Base-by-base conservation (phyloP, 2,797 vertebrate genomes). In the Oreonectes daqikongensis region DNA sequence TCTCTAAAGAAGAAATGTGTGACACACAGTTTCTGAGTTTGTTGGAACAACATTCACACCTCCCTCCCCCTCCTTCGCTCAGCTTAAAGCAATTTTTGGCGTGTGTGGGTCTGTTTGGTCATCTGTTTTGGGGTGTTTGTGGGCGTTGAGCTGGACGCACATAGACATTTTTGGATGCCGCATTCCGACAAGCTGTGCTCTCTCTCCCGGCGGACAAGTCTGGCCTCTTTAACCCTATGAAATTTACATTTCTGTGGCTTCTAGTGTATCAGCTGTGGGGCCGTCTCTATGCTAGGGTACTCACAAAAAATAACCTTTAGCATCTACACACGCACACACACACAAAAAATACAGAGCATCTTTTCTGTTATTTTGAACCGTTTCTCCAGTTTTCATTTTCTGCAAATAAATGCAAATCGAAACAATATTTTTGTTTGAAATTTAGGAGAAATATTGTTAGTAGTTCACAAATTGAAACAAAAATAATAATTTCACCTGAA, bases 61-160 rank as follows among this genome's bases (percentile, higher is more conserved):
- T 35, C 53, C 5, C 53, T n/a, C 50, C 14, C 14, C 6, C 30
- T 15, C 4, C 53, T 57, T 50, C 26, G 1, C 53, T 48, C 81
- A 80, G 70, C 81, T 78, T 78, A 71, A 75, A 80, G 71, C 55
- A 53, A 71, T 80, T 80, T 77, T 71, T 61, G 68, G 53, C 50
- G 4, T 42, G 15, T 2, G 35, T 6, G 50, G 22, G 30, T 75
- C 60, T 60, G 42, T 72, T 24, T 69, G 53, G 38, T 79, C 63
- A 67, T 78, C 60, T 69, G 64, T 44, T 71, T 69, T 30, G 61
- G 60, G 35, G 61, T 80, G 55, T 76, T 74, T 68, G 55, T 69
- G 80, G 77, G 82, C 71, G 70, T 69, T 52, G 18, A 30, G 40
- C 80, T 75, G 72, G 68, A 80, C 22, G 50, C 35, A 17, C 69